A percentile compares a stretch with the other conserved stretches of the same genome.
phyloP scores from a whole-genome alignment of 2,113 vertebrate species.

The Lycocorax pyrrhopterus region DNA sequence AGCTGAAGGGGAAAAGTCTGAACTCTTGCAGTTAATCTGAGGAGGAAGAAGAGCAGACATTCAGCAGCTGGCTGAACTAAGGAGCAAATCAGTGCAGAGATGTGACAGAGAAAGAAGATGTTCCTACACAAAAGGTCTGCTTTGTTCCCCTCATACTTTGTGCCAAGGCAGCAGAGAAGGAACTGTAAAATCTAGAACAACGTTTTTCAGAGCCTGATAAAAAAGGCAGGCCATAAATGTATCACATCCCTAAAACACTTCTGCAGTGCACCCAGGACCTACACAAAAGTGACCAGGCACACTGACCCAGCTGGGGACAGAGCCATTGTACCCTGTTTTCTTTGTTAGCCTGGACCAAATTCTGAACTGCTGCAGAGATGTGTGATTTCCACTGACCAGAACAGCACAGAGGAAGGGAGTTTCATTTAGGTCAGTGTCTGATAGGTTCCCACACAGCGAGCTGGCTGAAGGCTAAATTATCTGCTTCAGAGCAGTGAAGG shows the following conservation, averaged over 20 bases:
- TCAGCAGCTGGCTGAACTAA: neutral
- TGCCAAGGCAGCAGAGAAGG: neutral
- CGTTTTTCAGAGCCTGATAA: neutral
- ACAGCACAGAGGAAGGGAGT: neutral
- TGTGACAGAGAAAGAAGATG: neutral
- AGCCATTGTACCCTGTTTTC: neutral
- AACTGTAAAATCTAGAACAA: neutral
- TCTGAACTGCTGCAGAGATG: neutral
- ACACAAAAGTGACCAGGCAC: neutral
- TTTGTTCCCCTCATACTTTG: neutral
- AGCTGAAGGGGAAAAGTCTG: neutral
- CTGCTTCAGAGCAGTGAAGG: neutral
- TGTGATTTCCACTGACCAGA: neutral
- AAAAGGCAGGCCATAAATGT: neutral
- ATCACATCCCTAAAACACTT: neutral
- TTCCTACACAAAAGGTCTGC: neutral
- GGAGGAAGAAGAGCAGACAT: neutral
- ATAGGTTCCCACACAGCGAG: neutral
- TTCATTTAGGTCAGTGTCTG: neutral
- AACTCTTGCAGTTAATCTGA: neutral
- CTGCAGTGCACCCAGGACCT: neutral
- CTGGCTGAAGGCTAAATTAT: neutral
- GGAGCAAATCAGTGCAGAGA: neutral
- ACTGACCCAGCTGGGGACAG: neutral
- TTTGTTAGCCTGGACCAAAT: neutral